Evolutionary conservation across 2,797 vertebrate genomes (phyloP).

Genomic region (Emys orbicularis): DNA sequence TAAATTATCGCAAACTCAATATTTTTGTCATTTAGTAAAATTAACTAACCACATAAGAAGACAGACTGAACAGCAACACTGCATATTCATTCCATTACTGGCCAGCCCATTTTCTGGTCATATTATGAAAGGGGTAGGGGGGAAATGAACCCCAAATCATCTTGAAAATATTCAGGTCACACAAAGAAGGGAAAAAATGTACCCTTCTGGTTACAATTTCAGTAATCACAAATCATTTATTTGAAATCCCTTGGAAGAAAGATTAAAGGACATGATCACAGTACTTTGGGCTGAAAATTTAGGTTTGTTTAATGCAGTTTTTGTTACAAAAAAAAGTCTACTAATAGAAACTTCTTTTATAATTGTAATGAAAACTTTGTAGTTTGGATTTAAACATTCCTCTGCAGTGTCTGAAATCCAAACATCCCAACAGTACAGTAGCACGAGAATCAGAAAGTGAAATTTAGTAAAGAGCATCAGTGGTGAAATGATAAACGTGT

Average conservation of each 20-base stretch:
- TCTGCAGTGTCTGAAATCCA: background rate
- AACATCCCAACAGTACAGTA: background rate
- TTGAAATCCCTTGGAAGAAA: background rate
- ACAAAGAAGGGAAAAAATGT: background rate
- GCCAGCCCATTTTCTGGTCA: background rate
- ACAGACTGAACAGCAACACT: background rate
- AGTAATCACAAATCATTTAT: background rate
- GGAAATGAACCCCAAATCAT: background rate
- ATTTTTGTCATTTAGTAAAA: background rate
- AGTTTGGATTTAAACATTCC: background rate
- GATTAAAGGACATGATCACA: background rate
- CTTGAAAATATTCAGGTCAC: background rate
- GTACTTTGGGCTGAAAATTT: background rate
- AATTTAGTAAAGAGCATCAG: background rate
- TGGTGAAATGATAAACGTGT: background rate
- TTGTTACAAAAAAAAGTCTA: background rate
- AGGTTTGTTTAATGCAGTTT: background rate
- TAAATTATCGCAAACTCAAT: background rate
- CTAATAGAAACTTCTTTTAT: background rate
- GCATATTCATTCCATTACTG: background rate
- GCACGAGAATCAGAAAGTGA: background rate
- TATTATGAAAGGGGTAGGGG: fast-evolving
- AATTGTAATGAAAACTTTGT: background rate
- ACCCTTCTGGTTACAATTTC: background rate
- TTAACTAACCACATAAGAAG: fast-evolving